Base-by-base conservation (phyloP, 2,113 vertebrate species). In the Donacobius atricapilla region DNA sequence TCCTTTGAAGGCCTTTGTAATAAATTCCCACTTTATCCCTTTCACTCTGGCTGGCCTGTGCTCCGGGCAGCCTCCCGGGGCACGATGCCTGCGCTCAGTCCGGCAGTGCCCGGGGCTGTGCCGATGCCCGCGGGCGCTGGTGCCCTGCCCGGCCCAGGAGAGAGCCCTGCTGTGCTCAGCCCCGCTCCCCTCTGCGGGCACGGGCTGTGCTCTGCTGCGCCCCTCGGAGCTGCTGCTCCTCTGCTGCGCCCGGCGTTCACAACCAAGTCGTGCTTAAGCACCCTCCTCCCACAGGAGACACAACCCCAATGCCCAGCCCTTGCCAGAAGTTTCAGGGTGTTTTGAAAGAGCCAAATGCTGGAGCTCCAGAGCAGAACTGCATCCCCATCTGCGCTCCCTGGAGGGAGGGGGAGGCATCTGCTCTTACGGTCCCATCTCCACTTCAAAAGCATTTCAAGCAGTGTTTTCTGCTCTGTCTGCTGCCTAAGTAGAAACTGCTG, bases 401-500 rank as follows among this genome's bases (percentile, higher is more conserved):
- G 27, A 89, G 64, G 39, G 66, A 68, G 56, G 47, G 31, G 23
- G 3, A 35, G 76, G 60, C 93, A 56, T 78, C 80, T 70, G 89
- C 64, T 87, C 45, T 35, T 33, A 42, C 0, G 24, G 76, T 78
- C 64, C 66, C 71, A 80, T 72, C 93, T 88, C 85, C 78, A 50
- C 92, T 85, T 96, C 90, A 85, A 44, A 95, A 56, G 79, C 75
- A 31, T 93, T 83, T 90, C 78, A 65, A 28, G 78, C 61, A 47
- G 37, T 28, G 47, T 93, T 95, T 96, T 83, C 84, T 96, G 85
- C 11, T 85, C 79, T 1, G 56, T 42, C 75, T 93, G 87, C 91
- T 95, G 93, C 90, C 68, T 91, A 51, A 96, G 82, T 80, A 73
- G 71, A 94, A 96, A 80, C 87, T 85, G 84, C 81, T 87, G 87